Evolutionary conservation across 2,888 invertebrate genomes (phyloP), one percentile per base, ranked within the genome.

Genomic region (Tetranychus truncatus): DNA sequence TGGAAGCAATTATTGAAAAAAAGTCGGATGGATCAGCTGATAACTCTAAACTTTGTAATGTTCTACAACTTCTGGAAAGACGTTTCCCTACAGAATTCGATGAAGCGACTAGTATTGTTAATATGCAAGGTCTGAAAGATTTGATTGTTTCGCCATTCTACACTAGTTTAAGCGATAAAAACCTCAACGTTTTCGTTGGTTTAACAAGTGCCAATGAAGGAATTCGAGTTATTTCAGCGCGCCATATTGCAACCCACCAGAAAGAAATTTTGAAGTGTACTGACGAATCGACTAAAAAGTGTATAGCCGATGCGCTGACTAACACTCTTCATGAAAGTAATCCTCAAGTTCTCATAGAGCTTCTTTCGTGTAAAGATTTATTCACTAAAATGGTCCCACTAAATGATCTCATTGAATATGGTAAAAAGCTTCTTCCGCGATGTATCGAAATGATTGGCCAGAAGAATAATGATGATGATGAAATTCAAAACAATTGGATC

Each of bases 31-130:
- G 15, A 15, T 69, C 69, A 20, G 69, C n/a, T 20, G 34, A 5
- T 9, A 69, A 69, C 6, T 69, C 69, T 24, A 69, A 24, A 69
- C 20, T 69, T 11, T 9, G 20, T 24, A 69, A 24, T 69, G 20
- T 69, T 15, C 6, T 69, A 11, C 69, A 69, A 1, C 11, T 69
- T 34, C 34, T 74, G 15, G 76, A 76, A 72, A 66, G 55, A 66
- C 66, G 65, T n/a, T 74, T 65, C 72, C 76, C 76, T 6, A 15
- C 9, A n/a, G 55, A 44, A 5, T 76, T 76, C 34, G 74, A 74
- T 45, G 34, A 69, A 8, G 45, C 66, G 4, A 45, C 34, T 11
- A 69, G 69, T 20, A 24, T 5, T 20, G 18, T 21, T 20, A 11
- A n/a, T 20, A 24, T 69, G 20, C 18, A 24, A 24, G 34, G 69